Base-by-base conservation (phyloP, 2,113 vertebrate genomes). In the Eurystomus gularis region DNA sequence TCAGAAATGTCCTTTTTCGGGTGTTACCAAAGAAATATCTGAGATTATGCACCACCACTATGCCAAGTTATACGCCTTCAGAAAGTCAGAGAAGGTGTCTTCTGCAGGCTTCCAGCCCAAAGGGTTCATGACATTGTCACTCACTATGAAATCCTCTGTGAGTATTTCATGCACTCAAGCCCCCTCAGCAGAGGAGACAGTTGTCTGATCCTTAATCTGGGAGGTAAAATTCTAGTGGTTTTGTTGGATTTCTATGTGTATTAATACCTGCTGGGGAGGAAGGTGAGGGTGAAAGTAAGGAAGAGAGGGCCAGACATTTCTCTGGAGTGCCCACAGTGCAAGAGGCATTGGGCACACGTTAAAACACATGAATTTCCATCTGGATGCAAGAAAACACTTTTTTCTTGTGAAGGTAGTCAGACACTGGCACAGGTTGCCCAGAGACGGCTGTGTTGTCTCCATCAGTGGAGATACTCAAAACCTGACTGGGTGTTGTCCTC, bases 1-100 rank as follows among this genome's bases (percentile, higher is more conserved):
- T 95, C 82, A 90, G 69, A 94, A 93, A 85, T 49, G 71, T 94
- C 87, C 84, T 90, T 93, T 42, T 94, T 68, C 82, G 66, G 66
- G 44, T 71, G 51, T 88, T 96, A 46, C 40, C 37, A 83, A 82
- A 89, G 51, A 86, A 91, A 86, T 86, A 71, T 39, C 65, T 86
- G 44, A 62, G 65, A 21, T 21, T 77, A 81, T 65, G 37, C 18
- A 78, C 26, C 26, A 40, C 52, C 19, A 31, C 72, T 90, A 17
- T 61, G 57, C 40, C 42, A 65, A 78, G 46, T 68, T 77, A 49
- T 7, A 62, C 3, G 8, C 35, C 70, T 91, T 89, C 57, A 72
- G 93, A 75, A 82, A 78, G 69, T 92, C 48, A 39, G 72, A 72
- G 68, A 26, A 46, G 20, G 12, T 0, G 78, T 81, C n/a, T 79